Base-by-base conservation (phyloP, 2,888 invertebrate species). In the Leptopilina myrica region DNA sequence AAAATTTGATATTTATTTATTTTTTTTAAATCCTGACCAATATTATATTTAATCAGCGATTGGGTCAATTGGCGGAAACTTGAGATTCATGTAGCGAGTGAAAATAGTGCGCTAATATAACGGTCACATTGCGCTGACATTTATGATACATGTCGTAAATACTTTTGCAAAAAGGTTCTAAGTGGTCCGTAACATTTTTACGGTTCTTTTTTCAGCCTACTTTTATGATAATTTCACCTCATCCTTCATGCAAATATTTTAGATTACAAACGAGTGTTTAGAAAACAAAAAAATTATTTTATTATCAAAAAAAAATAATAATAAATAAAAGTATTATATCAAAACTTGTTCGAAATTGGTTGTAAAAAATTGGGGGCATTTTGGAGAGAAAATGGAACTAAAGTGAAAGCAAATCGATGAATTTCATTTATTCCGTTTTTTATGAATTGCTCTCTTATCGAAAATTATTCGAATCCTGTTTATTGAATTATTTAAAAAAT, bases 151-250 rank as follows among this genome's bases (percentile, higher is more conserved):
- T 14, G n/a, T 73, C 40, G 56, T 73, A 73, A 73, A 73, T 73
- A 73, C n/a, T 73, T 73, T 73, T 73, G 73, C 73, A 73, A 73
- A 73, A 59, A 56, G 73, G 40, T 14, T n/a, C 73, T 56, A 73
- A 73, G 56, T 73, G 73, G 56, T 59, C 73, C 56, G 73, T 56
- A 56, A 56, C 26, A 62, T 62, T 69, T 69, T 69, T 26, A 53
- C 69, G 26, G 26, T 53, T 53, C 69, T 69, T 26, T 26, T 26
- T 26, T 49, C 33, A 53, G 69, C 49, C 53, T 53, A 26, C 56
- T 49, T 73, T 73, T 40, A 56, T 56, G 53, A 59, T 56, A 11
- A n/a, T 73, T 73, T 73, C 66, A n/a, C 40, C n/a, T 40, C 43
- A 40, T 43, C 66, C 8, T 43, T 40, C 66, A 66, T 43, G 66